These are phyloP conservation scores for Phenganax marumi DNA, from an alignment of 92 coral and sea anemone species.

Conservation along the genomic window DNA sequence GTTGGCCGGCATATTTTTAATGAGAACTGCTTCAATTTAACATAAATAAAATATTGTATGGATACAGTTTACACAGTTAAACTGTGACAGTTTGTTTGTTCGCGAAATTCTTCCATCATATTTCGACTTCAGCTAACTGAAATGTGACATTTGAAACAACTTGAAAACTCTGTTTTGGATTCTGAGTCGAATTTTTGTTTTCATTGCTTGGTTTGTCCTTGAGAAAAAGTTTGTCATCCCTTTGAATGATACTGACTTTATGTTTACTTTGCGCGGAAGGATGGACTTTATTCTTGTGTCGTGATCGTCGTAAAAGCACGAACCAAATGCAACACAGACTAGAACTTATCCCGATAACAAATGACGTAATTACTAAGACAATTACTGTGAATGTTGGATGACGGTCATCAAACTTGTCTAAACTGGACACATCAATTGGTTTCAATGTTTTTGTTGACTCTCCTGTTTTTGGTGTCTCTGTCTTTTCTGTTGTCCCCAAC, in stretches of 20 bases:
- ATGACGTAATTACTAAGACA: background rate
- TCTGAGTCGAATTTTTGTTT: background rate
- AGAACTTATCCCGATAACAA: background rate
- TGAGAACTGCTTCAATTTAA: too few relatives aligned
- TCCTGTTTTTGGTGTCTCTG: background rate
- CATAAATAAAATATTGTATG: too few relatives aligned
- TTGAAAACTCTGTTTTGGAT: background rate
- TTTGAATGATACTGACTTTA: background rate
- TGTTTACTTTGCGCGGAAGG: background rate
- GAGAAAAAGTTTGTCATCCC: background rate
- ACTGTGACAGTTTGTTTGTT: too few relatives aligned
- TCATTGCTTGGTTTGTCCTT: background rate
- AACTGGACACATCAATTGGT: background rate
- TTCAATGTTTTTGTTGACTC: background rate
- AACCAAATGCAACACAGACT: slow-evolving; percentile 2
- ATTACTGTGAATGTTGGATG: background rate
- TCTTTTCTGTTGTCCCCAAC: background rate
- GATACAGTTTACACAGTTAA: too few relatives aligned
- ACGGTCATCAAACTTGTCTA: background rate
- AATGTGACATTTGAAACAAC: background rate
- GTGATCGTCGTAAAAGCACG: background rate
- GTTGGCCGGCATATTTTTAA: too few relatives aligned
- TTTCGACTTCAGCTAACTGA: background rate
- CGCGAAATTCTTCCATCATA: background rate
- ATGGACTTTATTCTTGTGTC: slow-evolving; percentile 4